Evolutionary conservation across 1,140 invertebrate species (phyloP), one percentile per base, ranked within the genome.

Genomic region (Microplitis mediator): DNA sequence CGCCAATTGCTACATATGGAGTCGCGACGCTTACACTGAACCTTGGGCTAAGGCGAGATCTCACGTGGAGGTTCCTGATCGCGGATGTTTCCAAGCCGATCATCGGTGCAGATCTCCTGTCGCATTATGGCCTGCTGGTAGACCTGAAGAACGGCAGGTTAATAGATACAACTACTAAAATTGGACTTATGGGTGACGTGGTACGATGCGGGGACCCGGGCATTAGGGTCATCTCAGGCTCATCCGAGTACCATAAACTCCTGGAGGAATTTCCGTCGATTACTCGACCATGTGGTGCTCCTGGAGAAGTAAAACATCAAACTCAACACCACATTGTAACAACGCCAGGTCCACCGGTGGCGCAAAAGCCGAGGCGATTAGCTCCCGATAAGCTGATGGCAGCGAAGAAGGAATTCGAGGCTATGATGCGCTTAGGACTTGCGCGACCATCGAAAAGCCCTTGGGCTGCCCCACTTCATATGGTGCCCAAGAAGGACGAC

Each of bases 31-130:
- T 86, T 1, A 69, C 72, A 4, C 64, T 87, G 1, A 64, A 77
- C 54, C 69, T 80, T 14, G 75, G 74, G 0, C 70, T 80, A 0
- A 63, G 73, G 1, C 75, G 84, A 36, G 69, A 70, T 3, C 82
- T 85, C 52, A 35, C n/a, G 9, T 88, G 86, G 86, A 70, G 61
- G 2, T 88, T 88, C 68, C 78, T 81, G 3, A 71, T 88, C 0
- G 86, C 86, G 1, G 82, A 87, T 62, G 79, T 88, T 4, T 60
- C 74, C 0, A 75, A 72, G 31, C 81, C 84, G 2, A 86, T 85
- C 11, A 80, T 88, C 4, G 85, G 86, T 6, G 81, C 83, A 0
- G 85, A 89, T 75, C 85, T 88, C 45, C 70, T 88, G 8, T 23
- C 39, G 0, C 60, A 82, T 68, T 82, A 77, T 72, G 73, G 77